Evolutionary conservation across 2,888 invertebrate species (phyloP).

Genomic region (Dysmachus trigonus): DNA sequence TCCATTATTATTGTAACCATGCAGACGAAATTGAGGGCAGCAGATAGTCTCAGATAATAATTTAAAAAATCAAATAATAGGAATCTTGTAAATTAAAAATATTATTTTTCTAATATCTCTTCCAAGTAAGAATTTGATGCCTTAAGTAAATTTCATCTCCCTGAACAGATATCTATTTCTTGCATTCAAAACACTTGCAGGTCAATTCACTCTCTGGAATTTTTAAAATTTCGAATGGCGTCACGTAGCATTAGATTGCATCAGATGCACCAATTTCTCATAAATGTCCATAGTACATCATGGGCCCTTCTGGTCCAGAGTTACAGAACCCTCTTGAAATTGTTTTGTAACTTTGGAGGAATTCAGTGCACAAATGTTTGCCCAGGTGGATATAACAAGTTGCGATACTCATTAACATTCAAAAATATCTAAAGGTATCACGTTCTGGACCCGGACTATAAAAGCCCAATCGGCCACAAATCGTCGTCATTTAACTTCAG

Average conservation of each 20-base stretch:
- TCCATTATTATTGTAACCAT: no score
- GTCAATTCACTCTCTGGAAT: not conserved
- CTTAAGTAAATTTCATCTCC: no score
- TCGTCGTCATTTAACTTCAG: constrained; percentile 9
- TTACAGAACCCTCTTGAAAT: not conserved
- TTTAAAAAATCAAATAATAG: no score
- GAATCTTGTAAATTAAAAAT: no score
- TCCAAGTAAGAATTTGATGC: no score
- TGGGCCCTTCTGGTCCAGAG: not conserved
- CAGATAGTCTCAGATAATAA: no score
- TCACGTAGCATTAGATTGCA: not conserved
- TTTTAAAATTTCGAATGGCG: not conserved
- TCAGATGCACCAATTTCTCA: not conserved
- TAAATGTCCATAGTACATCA: not conserved
- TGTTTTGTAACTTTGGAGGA: not conserved
- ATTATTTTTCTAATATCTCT: no score
- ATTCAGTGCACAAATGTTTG: not conserved
- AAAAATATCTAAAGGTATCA: not conserved
- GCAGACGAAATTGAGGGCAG: no score
- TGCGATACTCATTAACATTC: not conserved
- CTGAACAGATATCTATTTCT: not conserved
- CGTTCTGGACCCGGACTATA: not conserved
- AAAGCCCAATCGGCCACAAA: not conserved
- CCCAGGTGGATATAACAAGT: not conserved
- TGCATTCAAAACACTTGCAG: not conserved